These are phyloP conservation scores for Clupea harengus DNA, from an alignment of 2,113 vertebrate species.

Conservation along the genomic window DNA sequence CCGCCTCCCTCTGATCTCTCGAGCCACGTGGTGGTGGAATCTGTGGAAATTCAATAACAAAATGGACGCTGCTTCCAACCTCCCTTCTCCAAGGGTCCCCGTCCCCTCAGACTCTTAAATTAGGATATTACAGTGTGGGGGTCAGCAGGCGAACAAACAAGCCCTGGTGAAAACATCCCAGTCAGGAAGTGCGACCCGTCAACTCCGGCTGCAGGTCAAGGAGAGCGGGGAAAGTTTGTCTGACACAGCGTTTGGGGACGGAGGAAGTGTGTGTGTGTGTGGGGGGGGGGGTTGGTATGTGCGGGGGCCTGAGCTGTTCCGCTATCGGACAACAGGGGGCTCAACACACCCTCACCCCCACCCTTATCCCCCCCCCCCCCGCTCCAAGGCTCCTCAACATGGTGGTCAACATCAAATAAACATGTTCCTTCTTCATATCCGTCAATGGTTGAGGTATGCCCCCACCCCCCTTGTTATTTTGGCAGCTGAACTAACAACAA, in stretches of 20 bases:
- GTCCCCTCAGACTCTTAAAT: slow-evolving; percentile 34
- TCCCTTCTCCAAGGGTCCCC: neutral
- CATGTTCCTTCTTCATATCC: neutral
- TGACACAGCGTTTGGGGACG: slow-evolving; percentile 28
- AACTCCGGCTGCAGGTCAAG: slow-evolving; percentile 35
- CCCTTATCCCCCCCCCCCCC: neutral
- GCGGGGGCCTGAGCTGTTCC: neutral
- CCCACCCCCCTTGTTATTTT: slow-evolving; percentile 17
- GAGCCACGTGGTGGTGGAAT: slow-evolving; percentile 27
- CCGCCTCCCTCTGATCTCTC: slow-evolving; percentile 16
- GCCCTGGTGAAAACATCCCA: slow-evolving; percentile 4
- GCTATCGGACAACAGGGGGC: neutral
- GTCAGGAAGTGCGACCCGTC: slow-evolving; percentile 17
- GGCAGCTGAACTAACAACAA: slow-evolving; percentile 37
- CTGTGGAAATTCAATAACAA: slow-evolving; percentile 44
- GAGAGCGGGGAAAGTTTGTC: slow-evolving; percentile 27
- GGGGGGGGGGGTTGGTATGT: neutral
- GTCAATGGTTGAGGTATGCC: slow-evolving; percentile 12
- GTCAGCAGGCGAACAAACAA: neutral
- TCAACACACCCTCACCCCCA: neutral
- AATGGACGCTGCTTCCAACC: slow-evolving; percentile 35
- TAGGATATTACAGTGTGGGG: slow-evolving; percentile 46
- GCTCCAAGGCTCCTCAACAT: neutral
- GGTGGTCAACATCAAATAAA: neutral
- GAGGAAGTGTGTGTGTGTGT: neutral